Base-by-base conservation (phyloP, 2,113 vertebrate genomes). In the Cynoglossus semilaevis region DNA sequence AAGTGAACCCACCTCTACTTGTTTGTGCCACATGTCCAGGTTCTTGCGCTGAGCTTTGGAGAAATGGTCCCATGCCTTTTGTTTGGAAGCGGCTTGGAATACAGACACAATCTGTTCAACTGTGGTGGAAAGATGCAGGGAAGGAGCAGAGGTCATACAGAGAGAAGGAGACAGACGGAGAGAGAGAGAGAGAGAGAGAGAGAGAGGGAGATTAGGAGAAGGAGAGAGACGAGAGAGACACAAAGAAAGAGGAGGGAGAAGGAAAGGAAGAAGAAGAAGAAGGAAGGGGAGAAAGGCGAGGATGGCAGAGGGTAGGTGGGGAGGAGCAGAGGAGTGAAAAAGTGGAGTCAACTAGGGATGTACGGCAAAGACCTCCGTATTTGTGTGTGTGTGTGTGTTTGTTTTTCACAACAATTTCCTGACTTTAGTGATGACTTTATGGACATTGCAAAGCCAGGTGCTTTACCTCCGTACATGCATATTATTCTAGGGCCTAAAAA, bases 61-160 rank as follows among this genome's bases (percentile, higher is more conserved):
- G 93, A 98, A 98, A 95, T 98, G 96, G 94, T 98, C 96, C 95
- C 96, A 98, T 89, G 96, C 96, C 91, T 96, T 97, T 93, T 98
- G 96, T 94, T 98, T 98, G 93, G 95, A 96, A 88, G 96, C 91
- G 64, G 96, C 96, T 94, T 94, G 94, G 94, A 98, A 98, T 91
- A 98, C 95, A 89, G 95, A 96, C 90, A 98, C 94, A 94, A 98
- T 98, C 93, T 98, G 96, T 89, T 98, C 94, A 93, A 98, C 96
- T 98, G 93, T 83, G 90, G 92, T 85, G 48, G 92, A 29, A 29
- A 87, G 88, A 86, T 85, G 88, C 87, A 88, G 88, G 92, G 89
- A 85, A 70, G 90, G 90, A 74, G 84, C 82, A 90, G 88, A 90
- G 77, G 90, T 85, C 93, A 93, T 93, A 91, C 94, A 94, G 80